Conservation (phyloP, 2,888 invertebrate genomes). For the Ophion costatus region DNA sequence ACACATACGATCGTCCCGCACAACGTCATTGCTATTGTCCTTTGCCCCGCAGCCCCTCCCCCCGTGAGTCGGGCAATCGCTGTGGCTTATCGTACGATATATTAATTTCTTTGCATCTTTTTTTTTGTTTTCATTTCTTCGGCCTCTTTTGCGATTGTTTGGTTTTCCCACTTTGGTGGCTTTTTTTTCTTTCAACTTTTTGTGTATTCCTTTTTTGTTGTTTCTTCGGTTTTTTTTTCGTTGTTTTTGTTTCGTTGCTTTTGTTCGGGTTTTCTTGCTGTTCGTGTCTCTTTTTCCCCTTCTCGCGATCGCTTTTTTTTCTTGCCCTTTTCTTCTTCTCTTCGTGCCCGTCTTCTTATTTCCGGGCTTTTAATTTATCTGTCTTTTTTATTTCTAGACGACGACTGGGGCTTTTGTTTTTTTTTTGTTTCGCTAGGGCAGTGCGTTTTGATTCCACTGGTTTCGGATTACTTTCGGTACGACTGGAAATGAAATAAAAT, state of each 20-base stretch:
- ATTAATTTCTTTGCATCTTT: neutral
- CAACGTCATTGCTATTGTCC: slow-evolving; percentile 26
- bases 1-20: slow-evolving; percentile 19
- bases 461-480: too few relatives aligned
- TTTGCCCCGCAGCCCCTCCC: neutral
- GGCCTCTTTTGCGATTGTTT: too few relatives aligned
- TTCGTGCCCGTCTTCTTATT: neutral
- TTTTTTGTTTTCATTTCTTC: too few relatives aligned
- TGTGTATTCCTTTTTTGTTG: too few relatives aligned
- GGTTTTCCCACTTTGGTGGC: too few relatives aligned
- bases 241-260: neutral
- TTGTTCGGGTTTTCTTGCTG: neutral
- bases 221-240: neutral
- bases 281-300: neutral
- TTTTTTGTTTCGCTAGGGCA: neutral
- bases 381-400: too few relatives aligned
- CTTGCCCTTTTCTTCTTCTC: neutral
- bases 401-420: neutral
- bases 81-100: neutral
- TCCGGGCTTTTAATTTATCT: neutral
- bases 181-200: too few relatives aligned
- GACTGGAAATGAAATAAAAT: too few relatives aligned
- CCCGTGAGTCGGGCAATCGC: neutral
- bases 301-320: neutral
- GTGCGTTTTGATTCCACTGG: too few relatives aligned